phyloP scores from a whole-genome alignment of 23 tunicate species.

The Styela clava region DNA sequence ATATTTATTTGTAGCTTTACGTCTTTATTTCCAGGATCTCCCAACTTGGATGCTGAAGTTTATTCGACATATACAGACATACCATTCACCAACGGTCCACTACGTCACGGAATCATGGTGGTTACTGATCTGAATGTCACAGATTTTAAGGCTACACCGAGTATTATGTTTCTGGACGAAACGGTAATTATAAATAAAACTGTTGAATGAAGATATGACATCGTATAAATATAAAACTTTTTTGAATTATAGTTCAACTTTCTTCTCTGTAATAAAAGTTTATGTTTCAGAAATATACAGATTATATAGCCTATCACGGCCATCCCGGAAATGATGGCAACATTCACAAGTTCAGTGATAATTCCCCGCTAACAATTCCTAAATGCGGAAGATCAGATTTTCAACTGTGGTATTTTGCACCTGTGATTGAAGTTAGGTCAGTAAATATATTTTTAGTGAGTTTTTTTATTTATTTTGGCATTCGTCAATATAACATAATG shows the following conservation, averaged over 20 bases:
- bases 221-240: neutral
- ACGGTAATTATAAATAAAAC: constrained; percentile 1
- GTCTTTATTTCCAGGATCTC: constrained; percentile 38
- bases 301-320: constrained; percentile 52
- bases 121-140: constrained; percentile 54
- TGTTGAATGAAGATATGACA: too few relatives aligned
- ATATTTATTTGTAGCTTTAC: too few relatives aligned
- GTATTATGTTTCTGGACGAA: constrained; percentile 44
- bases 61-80: constrained; percentile 65
- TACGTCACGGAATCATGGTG: constrained; percentile 56
- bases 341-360: constrained; percentile 24
- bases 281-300: neutral
- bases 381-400: constrained; percentile 63
- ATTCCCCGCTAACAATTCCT: constrained; percentile 22
- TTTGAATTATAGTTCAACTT: neutral
- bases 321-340: constrained; percentile 53
- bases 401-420: constrained; percentile 78
- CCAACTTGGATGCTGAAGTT: constrained; percentile 68
- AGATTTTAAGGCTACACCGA: constrained; percentile 20
- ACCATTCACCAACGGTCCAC: neutral
- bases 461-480: too few relatives aligned
- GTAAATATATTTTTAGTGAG: neutral
- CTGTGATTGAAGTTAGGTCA: constrained; percentile 47
- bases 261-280: neutral
- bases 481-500: too few relatives aligned